A percentile compares a stretch with the other conserved stretches of the same genome.
These are phyloP conservation scores for Protaetia brevitarsis DNA, from an alignment of 1,140 invertebrate genomes.

Conservation along the genomic window DNA sequence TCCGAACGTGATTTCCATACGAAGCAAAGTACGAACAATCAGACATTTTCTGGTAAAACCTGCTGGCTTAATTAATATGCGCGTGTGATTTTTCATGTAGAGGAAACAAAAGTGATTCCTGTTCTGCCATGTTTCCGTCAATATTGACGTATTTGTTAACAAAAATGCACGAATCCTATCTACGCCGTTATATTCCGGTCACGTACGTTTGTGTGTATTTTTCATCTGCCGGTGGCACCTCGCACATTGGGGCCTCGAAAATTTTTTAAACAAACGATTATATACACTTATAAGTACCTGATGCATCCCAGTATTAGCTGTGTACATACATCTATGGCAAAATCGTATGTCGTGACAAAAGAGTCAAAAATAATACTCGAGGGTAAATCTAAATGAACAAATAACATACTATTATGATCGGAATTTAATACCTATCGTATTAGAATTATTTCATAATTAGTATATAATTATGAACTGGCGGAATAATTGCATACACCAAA, in stretches of 20 bases:
- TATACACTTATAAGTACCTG: too few relatives aligned
- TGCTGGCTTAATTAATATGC: background rate
- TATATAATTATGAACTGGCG: too few relatives aligned
- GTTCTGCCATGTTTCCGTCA: slow-evolving; percentile 13
- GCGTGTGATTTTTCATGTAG: slow-evolving; percentile 1
- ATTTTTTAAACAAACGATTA: background rate
- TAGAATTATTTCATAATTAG: too few relatives aligned
- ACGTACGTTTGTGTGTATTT: slow-evolving; percentile 9
- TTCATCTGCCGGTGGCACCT: background rate
- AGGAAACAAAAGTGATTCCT: slow-evolving; percentile 18
- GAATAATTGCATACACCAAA: too few relatives aligned
- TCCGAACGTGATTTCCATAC: background rate
- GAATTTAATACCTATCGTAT: too few relatives aligned
- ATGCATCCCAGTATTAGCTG: too few relatives aligned
- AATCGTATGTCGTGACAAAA: too few relatives aligned
- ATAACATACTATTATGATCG: too few relatives aligned
- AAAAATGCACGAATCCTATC: background rate
- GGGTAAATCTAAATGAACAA: too few relatives aligned
- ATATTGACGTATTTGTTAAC: slow-evolving; percentile 13
- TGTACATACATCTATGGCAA: too few relatives aligned
- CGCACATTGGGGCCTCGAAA: background rate
- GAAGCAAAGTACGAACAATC: background rate
- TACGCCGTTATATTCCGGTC: background rate
- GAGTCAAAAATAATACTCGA: too few relatives aligned
- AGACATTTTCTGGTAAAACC: background rate